phyloP scores from a whole-genome alignment of 2,888 invertebrate species.

The Tricholauxania praeusta region DNA sequence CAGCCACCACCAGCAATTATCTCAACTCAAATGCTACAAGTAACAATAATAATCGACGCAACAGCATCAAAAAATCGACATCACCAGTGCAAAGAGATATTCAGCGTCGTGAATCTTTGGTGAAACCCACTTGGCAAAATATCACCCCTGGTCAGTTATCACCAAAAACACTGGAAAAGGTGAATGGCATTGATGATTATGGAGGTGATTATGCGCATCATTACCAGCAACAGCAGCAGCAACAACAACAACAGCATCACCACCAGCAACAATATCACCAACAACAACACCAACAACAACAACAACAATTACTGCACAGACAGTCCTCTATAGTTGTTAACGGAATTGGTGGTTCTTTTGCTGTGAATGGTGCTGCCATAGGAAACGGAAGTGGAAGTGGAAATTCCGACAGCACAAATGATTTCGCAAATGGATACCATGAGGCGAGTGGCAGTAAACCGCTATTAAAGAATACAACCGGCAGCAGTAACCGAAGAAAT shows the following conservation, averaged over 20 bases:
- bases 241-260: conserved; percentile 32
- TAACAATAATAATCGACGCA: neutral
- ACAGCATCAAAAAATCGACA: conserved; percentile 3
- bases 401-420: conserved; percentile 20
- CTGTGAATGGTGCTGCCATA: conserved; percentile 1
- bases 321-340: neutral
- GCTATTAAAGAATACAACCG: conserved; percentile 37
- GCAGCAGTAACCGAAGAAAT: conserved; percentile 45
- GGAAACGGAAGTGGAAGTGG: conserved; percentile 28
- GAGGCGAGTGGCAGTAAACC: conserved; percentile 40
- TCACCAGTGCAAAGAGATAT: conserved; percentile 46
- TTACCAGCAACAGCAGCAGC: conserved; percentile 35
- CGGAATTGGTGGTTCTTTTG: neutral
- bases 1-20: conserved; percentile 25
- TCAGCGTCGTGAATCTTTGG: conserved; percentile 64
- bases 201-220: conserved; percentile 55
- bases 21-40: conserved; percentile 30
- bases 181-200: conserved; percentile 63
- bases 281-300: conserved; percentile 19
- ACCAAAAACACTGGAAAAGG: conserved; percentile 63
- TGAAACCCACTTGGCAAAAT: conserved; percentile 68
- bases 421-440: neutral
- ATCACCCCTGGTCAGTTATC: conserved; percentile 66
- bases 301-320: conserved; percentile 3
- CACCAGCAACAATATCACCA: conserved; percentile 38